These are phyloP conservation scores for Drosophila colorata DNA, from an alignment of 2,888 invertebrate species.

Conservation along the genomic window DNA sequence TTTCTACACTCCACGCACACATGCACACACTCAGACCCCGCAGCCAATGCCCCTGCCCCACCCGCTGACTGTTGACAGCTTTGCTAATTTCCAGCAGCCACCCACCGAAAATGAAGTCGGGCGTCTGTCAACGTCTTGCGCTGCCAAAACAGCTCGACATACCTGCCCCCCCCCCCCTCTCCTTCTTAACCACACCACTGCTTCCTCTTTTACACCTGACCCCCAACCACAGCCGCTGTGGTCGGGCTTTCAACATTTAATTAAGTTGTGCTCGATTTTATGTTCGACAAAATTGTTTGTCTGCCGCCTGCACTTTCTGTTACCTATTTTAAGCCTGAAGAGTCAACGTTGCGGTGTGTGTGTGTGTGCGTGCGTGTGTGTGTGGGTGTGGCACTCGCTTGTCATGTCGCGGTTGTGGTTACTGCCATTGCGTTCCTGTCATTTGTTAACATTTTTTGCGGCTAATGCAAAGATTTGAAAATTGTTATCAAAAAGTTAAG, in stretches of 20 bases:
- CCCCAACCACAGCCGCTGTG: constrained; percentile 58
- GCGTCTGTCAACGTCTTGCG: constrained; percentile 63
- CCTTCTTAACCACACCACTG: not conserved
- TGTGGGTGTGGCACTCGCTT: constrained; percentile 35
- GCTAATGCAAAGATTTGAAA: constrained; percentile 41
- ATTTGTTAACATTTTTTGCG: constrained; percentile 46
- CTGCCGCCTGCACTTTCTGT: constrained; percentile 51
- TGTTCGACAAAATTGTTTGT: constrained; percentile 75
- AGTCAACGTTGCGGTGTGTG: constrained; percentile 42
- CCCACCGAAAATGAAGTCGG: constrained; percentile 66
- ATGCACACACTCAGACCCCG: constrained; percentile 15
- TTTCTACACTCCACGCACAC: constrained; percentile 35
- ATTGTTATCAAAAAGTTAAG: constrained; percentile 26
- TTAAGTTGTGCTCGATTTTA: constrained; percentile 80
- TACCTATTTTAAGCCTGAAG: constrained; percentile 45
- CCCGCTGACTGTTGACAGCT: constrained; percentile 77
- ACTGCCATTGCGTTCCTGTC: constrained; percentile 21
- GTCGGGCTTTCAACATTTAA: constrained; percentile 77
- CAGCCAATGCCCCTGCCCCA: constrained; percentile 1
- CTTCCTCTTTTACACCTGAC: not conserved
- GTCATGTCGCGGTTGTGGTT: constrained; percentile 52
- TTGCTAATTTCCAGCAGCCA: constrained; percentile 75
- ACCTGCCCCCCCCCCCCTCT: not conserved
- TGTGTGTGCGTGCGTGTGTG: constrained; percentile 10
- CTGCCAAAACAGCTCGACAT: constrained; percentile 16